These are phyloP conservation scores for Monomorium pharaonis DNA, from an alignment of 1,140 invertebrate genomes.

Conservation along the genomic window DNA sequence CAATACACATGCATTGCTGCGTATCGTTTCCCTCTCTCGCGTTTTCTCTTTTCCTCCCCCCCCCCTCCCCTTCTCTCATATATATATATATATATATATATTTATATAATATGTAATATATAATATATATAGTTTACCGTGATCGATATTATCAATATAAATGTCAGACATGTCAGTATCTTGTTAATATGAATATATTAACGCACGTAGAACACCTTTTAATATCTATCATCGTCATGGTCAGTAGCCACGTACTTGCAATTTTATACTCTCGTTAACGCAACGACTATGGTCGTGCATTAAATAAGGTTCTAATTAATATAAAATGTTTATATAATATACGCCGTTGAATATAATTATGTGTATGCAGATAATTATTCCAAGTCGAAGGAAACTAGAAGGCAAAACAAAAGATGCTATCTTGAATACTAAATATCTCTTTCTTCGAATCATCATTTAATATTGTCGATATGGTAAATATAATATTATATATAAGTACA, in stretches of 20 bases:
- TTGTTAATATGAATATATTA: slow-evolving; percentile 20
- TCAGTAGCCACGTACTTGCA: neutral
- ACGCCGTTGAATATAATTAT: neutral
- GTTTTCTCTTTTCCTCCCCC: neutral
- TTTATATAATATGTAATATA: no score
- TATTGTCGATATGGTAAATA: neutral
- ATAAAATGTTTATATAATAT: neutral
- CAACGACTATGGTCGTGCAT: neutral
- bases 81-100: neutral
- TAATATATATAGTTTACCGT: neutral
- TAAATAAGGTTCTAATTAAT: slow-evolving; percentile 12
- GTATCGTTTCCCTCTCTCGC: neutral
- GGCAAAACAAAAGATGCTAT: neutral
- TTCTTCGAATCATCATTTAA: neutral
- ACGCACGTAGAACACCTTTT: neutral
- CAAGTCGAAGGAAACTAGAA: neutral
- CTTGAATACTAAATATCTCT: slow-evolving; percentile 7
- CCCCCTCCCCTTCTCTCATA: neutral
- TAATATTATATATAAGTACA: neutral
- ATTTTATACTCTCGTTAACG: neutral
- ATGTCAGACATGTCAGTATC: slow-evolving; percentile 25
- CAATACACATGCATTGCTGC: slow-evolving; percentile 26
- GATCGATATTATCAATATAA: slow-evolving; percentile 19
- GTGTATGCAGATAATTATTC: neutral
- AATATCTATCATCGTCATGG: slow-evolving; percentile 2